phyloP scores from a whole-genome alignment of 2,797 vertebrate species.

The Ara ararauna region DNA sequence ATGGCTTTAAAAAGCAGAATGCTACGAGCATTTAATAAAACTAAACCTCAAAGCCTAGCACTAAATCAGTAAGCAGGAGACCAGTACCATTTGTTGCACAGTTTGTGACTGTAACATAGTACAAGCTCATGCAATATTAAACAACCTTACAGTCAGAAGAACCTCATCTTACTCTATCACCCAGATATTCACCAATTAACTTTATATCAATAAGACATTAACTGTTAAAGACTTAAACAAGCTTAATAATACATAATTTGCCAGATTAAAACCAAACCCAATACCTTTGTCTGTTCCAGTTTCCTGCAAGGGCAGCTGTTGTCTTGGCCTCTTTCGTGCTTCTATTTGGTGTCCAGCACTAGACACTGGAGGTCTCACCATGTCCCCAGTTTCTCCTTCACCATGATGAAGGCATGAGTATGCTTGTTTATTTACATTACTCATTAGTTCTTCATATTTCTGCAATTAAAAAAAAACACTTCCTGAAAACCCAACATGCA shows the following conservation, averaged over 20 bases:
- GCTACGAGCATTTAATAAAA: neutral
- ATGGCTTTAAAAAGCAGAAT: neutral
- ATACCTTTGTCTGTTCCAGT: slow-evolving; percentile 58
- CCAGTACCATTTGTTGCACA: neutral
- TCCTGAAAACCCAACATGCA: neutral
- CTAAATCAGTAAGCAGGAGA: neutral
- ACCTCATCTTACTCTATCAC: neutral
- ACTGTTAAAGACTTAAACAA: neutral
- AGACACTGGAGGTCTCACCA: neutral
- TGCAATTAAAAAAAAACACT: slow-evolving; percentile 59
- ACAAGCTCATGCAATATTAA: neutral
- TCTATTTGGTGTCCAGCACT: neutral
- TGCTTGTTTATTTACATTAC: neutral
- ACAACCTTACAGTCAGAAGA: neutral
- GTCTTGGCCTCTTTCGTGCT: neutral
- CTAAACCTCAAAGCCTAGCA: neutral
- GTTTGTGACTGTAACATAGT: neutral
- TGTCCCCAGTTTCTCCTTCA: slow-evolving; percentile 26
- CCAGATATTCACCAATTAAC: neutral
- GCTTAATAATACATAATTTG: neutral
- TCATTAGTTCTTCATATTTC: slow-evolving; percentile 39
- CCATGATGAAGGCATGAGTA: neutral
- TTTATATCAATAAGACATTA: neutral
- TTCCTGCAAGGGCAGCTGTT: neutral
- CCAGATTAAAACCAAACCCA: neutral